Base-by-base conservation (phyloP, 1,140 invertebrate genomes). In the Aphaenogaster rudis region DNA sequence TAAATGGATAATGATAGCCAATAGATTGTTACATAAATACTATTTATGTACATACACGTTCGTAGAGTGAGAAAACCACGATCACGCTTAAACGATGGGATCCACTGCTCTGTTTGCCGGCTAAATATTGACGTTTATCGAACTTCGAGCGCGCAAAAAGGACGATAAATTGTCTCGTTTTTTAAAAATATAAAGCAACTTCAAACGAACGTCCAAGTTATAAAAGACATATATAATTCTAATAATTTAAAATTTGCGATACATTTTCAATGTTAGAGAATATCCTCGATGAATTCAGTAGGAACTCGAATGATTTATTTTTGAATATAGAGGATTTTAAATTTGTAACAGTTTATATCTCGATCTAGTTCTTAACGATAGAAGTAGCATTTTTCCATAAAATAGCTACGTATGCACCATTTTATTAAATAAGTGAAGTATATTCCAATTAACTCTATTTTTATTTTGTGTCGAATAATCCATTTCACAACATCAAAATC, bases 41-140 rank as follows among this genome's bases (percentile, higher is more conserved):
- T 90, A 90, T 91, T 90, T 90, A 76, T 90, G 69, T 81, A 86
- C 57, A 64, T 36, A 54, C 45, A 42, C 21, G 42, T 50, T 81
- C 36, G 28, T 28, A 21, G 21, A 72, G 36, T 61, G 77, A 64
- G 66, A 54, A 78, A 71, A 28, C 57, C 48, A 82, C 57, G 63
- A 84, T 87, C 59, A 71, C 42, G 57, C 50, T 87, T 57, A 81
- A 87, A 84, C 61, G 36, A 84, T 84, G 63, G 50, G n/a, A 84
- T 67, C 42, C n/a, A 54, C 52, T 54, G 67, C 36, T 87, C 45
- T 84, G 61, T 77, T 82, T 80, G 28, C 28, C 36, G 9, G 13
- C n/a, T 66, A 79, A 88, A 79, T 86, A 79, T 86, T 72, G 57
- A 72, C 66, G 52, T 13, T 80, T 69, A 45, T 71, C 17, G 54